Evolutionary conservation across 2,113 vertebrate species (phyloP).

Genomic region (Excalfactoria chinensis): DNA sequence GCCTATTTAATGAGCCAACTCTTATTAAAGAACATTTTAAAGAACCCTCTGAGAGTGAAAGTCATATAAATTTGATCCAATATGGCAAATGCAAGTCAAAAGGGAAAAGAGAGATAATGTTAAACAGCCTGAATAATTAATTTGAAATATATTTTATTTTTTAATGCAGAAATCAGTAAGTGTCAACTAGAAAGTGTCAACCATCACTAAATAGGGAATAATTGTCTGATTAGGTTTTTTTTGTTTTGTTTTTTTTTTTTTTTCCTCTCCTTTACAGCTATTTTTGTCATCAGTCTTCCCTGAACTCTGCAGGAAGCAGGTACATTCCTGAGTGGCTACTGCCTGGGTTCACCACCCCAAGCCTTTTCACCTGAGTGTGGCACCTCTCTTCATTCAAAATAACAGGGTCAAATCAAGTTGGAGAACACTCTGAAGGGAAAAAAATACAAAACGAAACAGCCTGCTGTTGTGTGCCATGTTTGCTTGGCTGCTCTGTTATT

Average conservation of each 20-base stretch:
- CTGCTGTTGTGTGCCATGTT: background rate
- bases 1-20: background rate
- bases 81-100: background rate
- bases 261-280: background rate
- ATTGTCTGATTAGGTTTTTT: background rate
- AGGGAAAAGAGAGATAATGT: background rate
- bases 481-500: background rate
- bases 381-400: background rate
- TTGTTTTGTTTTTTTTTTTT: background rate
- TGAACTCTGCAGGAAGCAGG: background rate
- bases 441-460: background rate
- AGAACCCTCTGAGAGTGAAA: background rate
- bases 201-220: background rate
- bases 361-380: background rate
- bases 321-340: background rate
- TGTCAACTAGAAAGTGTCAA: background rate
- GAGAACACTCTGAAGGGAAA: background rate
- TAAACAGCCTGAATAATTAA: background rate
- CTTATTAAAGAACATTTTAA: background rate
- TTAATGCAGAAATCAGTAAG: background rate
- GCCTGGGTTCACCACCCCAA: background rate
- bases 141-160: background rate
- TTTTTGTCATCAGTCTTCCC: background rate
- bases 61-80: background rate
- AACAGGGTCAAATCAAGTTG: background rate